Base-by-base conservation (phyloP, 2,888 invertebrate species). In the Prosapia bicincta region DNA sequence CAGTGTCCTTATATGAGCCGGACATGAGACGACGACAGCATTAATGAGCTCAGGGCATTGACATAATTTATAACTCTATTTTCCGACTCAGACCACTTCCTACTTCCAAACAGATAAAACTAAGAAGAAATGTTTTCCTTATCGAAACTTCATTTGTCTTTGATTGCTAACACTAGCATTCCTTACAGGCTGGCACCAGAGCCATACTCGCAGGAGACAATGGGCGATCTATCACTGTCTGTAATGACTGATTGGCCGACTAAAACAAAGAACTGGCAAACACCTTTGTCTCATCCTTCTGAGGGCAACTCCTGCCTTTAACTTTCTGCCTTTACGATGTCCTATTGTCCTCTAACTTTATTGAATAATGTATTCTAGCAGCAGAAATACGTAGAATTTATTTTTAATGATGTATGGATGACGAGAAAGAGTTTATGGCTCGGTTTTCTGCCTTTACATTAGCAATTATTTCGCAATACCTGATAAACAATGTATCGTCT, bases 81-180 rank as follows among this genome's bases (percentile, higher is more conserved):
- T 54, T 54, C 54, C 54, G 20, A 54, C 54, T 3, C 54, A 54
- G 54, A 54, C 54, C 54, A 54, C 54, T 54, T 54, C 54, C 54
- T 54, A n/a, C 13, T 54, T 54, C 54, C 54, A 54, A 54, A 54
- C 54, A 9, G 54, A 54, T 54, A 54, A 54, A 20, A 20, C n/a
- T 3, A 20, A 54, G 54, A 54, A 54, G 54, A 54, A 54, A 54
- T 54, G 54, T 54, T 54, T 54, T 54, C 54, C 54, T 54, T 54
- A 54, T 54, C 54, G 54, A 54, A 54, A 54, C 54, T 54, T 54
- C 54, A 54, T 54, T 54, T 54, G 54, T 54, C 54, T 54, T 54
- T 54, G 20, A 54, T 54, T 20, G 20, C 54, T 20, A 54, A 54
- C 54, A 54, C 20, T n/a, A n/a, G 13, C 54, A 54, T 54, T 54